Conservation (phyloP, 2,113 vertebrate species). For the Strix uralensis region DNA sequence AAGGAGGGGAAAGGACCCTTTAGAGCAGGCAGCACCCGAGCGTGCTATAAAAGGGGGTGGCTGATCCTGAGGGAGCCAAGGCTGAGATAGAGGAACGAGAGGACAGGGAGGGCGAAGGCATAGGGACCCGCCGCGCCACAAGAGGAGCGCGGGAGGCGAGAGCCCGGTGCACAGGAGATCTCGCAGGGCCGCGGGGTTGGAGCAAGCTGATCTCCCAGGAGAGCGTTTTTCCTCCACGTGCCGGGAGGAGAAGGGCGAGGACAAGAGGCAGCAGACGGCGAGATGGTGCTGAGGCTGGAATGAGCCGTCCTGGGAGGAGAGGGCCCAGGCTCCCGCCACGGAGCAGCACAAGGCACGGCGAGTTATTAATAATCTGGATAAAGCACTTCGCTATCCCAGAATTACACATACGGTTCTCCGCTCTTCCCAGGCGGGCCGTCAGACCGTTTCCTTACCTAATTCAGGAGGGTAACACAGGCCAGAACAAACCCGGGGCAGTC, state of each 20-base stretch:
- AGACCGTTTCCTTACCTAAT: background rate
- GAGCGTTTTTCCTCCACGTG: background rate
- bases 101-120: background rate
- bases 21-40: background rate
- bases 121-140: background rate
- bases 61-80: background rate
- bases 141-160: background rate
- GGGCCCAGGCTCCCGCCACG: background rate
- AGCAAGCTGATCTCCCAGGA: background rate
- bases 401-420: background rate
- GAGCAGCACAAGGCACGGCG: background rate
- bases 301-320: background rate
- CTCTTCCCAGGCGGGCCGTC: background rate
- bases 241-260: no score
- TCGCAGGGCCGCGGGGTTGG: background rate
- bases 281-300: background rate
- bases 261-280: background rate
- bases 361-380: background rate
- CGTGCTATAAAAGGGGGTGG: accelerated
- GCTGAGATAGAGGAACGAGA: no score
- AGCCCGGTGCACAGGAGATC: background rate
- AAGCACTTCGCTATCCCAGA: background rate
- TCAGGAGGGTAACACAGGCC: background rate
- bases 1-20: background rate
- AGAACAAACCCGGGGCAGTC: no score